Conservation (phyloP, 2,888 invertebrate species). For the Tenthredo amoena region DNA sequence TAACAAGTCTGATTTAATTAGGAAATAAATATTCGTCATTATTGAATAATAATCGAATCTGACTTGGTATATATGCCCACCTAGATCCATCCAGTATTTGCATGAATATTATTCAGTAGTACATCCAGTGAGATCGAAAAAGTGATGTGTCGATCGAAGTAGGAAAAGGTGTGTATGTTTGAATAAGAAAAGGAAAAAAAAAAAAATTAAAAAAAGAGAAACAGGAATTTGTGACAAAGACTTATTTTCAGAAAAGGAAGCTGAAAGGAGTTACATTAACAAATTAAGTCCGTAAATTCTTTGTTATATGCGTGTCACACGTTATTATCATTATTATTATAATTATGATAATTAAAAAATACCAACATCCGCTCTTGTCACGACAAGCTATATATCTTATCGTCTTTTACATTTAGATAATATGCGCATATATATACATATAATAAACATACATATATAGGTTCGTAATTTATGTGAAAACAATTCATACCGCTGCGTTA, state of each 20-base stretch:
- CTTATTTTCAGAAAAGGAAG: background rate
- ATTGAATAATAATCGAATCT: background rate
- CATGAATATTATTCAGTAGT: background rate
- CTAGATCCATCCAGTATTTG: background rate
- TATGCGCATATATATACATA: background rate
- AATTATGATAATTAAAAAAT: slow-evolving; percentile 20
- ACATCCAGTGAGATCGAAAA: no score
- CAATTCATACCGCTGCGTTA: no score
- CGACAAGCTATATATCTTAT: background rate
- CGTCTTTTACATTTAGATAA: background rate
- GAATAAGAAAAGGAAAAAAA: background rate
- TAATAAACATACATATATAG: no score
- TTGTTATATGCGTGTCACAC: background rate
- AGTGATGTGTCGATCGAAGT: no score
- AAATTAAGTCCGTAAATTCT: background rate
- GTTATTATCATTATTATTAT: background rate
- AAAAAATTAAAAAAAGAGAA: background rate
- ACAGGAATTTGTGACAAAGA: background rate
- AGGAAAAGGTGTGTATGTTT: background rate
- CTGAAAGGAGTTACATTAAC: slow-evolving; percentile 8
- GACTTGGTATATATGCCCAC: background rate
- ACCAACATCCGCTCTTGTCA: background rate
- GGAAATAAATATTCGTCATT: background rate
- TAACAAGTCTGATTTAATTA: background rate
- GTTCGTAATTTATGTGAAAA: no score